These are phyloP conservation scores for Paedocypris sp. DNA, from an alignment of 2,113 vertebrate species.

Conservation along the genomic window DNA sequence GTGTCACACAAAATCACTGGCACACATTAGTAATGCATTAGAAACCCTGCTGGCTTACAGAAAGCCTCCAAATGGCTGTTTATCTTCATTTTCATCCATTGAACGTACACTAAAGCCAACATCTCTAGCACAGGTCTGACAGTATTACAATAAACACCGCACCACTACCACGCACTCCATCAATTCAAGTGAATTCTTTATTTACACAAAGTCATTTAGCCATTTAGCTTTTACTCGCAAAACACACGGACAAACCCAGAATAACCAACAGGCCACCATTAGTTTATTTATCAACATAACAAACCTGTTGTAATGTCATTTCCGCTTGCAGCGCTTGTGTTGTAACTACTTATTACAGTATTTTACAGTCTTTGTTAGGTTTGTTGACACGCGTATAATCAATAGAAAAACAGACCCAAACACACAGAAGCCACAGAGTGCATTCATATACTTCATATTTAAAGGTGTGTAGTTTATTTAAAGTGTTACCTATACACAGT, in stretches of 20 bases:
- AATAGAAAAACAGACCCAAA: neutral
- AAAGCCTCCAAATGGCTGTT: slow-evolving; percentile 13
- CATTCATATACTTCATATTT: too few relatives aligned
- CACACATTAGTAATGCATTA: slow-evolving; percentile 9
- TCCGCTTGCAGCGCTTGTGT: neutral
- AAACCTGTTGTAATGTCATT: neutral
- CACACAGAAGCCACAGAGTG: too few relatives aligned
- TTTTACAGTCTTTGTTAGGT: too few relatives aligned
- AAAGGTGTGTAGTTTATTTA: too few relatives aligned
- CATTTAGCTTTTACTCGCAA: neutral
- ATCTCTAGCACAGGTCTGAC: slow-evolving; percentile 11
- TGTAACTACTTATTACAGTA: too few relatives aligned
- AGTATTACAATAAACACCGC: slow-evolving; percentile 21
- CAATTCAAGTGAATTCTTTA: slow-evolving; percentile 11
- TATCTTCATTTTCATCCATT: slow-evolving; percentile 13
- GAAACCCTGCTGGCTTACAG: slow-evolving; percentile 8
- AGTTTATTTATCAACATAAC: neutral
- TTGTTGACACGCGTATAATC: too few relatives aligned
- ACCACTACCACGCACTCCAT: slow-evolving; percentile 11
- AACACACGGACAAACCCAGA: slow-evolving; percentile 5
- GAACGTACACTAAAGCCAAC: neutral
- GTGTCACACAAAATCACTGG: slow-evolving; percentile 1
- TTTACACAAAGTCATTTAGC: slow-evolving; percentile 18
- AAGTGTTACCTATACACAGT: too few relatives aligned
- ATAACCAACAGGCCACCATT: neutral